Conservation (phyloP, 2,797 vertebrate genomes). For the Poecilia picta region DNA sequence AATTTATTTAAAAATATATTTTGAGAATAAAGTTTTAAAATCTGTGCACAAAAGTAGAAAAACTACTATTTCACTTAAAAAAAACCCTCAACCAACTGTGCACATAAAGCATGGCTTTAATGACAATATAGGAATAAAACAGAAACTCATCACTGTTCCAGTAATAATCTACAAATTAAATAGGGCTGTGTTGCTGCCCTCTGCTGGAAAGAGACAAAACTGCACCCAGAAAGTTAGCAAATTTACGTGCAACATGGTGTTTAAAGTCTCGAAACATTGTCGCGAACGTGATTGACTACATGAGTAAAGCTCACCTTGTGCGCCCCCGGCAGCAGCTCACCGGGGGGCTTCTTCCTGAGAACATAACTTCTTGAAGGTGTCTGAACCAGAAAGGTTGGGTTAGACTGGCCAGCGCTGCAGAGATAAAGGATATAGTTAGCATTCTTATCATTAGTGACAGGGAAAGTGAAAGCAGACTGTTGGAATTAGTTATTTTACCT, state of each 20-base stretch:
- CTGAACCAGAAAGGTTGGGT: conserved; percentile 91
- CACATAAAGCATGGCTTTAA: not conserved
- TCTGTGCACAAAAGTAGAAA: not conserved
- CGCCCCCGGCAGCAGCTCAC: conserved; percentile 87
- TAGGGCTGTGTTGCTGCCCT: not conserved
- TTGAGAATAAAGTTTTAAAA: not conserved
- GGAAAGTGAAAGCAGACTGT: not conserved
- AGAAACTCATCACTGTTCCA: not conserved
- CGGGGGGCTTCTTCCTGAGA: conserved; percentile 92
- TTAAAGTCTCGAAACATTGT: not conserved
- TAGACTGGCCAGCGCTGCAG: conserved; percentile 89
- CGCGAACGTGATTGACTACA: too few relatives aligned
- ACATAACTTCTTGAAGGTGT: conserved; percentile 83
- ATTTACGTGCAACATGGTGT: not conserved
- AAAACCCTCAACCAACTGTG: not conserved
- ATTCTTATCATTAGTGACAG: not conserved
- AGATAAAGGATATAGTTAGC: conserved; percentile 2
- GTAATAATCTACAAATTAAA: not conserved
- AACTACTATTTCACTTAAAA: not conserved
- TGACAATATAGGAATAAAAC: not conserved
- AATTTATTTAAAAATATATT: not conserved
- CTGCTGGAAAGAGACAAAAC: not conserved
- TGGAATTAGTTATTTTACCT: conserved; percentile 73
- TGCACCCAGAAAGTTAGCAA: not conserved
- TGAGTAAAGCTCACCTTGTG: conserved; percentile 81